Conservation (phyloP, 2,888 invertebrate genomes). For the Serrognathus titanus region DNA sequence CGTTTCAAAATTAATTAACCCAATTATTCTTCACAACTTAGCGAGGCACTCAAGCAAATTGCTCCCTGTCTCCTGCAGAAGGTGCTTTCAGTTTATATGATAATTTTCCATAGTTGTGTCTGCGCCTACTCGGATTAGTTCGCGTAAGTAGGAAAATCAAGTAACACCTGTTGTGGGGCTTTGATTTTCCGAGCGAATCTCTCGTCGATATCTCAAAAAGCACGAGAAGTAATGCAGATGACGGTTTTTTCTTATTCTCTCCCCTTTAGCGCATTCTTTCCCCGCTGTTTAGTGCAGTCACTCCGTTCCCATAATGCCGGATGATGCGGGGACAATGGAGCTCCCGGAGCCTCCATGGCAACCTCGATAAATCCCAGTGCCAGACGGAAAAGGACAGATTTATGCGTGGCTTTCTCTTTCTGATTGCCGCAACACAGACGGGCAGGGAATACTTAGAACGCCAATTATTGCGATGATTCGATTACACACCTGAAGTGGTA, state of each 20-base stretch:
- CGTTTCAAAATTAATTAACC: too few relatives aligned
- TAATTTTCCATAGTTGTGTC: too few relatives aligned
- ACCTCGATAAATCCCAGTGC: constrained; percentile 35
- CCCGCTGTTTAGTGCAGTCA: constrained; percentile 24
- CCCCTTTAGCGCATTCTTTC: constrained; percentile 20
- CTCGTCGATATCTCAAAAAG: constrained; percentile 12
- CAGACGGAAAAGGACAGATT: constrained; percentile 28
- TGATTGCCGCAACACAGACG: constrained; percentile 15
- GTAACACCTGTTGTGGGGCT: constrained; percentile 25
- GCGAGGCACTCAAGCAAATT: too few relatives aligned
- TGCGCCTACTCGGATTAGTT: too few relatives aligned
- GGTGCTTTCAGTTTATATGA: too few relatives aligned
- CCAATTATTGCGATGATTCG: constrained; percentile 18
- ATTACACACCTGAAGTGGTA: constrained; percentile 11
- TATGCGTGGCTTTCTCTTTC: constrained; percentile 15
- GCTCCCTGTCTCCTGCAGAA: not conserved
- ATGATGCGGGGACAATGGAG: constrained; percentile 38
- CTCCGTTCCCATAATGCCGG: constrained; percentile 34
- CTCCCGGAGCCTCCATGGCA: constrained; percentile 34
- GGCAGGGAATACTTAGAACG: constrained; percentile 19
- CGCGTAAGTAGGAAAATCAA: not conserved
- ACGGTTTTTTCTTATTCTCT: constrained; percentile 20
- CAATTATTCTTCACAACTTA: too few relatives aligned
- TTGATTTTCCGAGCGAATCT: constrained; percentile 16
- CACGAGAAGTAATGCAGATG: constrained; percentile 24